Conservation (phyloP, 1,140 invertebrate species). For the Harpegnathos saltator region DNA sequence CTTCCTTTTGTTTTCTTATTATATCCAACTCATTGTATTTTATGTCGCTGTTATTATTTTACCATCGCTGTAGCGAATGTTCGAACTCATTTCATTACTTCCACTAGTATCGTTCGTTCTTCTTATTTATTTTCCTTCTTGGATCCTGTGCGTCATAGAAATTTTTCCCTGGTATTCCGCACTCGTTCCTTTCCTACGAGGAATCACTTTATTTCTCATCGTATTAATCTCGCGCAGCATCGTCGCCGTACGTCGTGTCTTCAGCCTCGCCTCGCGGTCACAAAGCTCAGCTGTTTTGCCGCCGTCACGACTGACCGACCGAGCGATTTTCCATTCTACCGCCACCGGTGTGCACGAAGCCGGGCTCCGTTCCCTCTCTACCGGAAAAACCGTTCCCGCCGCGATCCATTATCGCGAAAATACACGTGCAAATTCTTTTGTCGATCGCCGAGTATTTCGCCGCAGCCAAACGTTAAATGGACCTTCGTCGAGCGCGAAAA, state of each 20-base stretch:
- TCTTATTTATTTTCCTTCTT: not conserved
- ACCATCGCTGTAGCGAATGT: no score
- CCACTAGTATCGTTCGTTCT: not conserved
- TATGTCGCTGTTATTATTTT: no score
- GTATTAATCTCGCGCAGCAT: no score
- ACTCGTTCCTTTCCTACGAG: no score
- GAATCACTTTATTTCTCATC: no score
- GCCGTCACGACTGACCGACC: slow-evolving; percentile 20
- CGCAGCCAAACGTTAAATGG: not conserved
- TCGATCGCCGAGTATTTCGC: not conserved
- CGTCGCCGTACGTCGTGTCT: not conserved
- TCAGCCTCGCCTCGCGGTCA: not conserved
- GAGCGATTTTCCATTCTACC: slow-evolving; percentile 40
- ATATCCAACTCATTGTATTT: no score
- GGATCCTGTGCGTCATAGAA: not conserved
- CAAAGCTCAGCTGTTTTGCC: not conserved
- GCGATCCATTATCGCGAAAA: slow-evolving; percentile 3
- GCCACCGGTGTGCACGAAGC: not conserved
- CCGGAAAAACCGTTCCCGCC: slow-evolving; percentile 1
- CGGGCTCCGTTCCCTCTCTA: not conserved
- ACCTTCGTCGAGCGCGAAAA: not conserved
- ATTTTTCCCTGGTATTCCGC: no score
- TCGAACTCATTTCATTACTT: not conserved
- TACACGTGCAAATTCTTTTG: not conserved
- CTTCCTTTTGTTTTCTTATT: no score